Conservation (phyloP, 2,797 vertebrate genomes). For the Florisuga fusca region DNA sequence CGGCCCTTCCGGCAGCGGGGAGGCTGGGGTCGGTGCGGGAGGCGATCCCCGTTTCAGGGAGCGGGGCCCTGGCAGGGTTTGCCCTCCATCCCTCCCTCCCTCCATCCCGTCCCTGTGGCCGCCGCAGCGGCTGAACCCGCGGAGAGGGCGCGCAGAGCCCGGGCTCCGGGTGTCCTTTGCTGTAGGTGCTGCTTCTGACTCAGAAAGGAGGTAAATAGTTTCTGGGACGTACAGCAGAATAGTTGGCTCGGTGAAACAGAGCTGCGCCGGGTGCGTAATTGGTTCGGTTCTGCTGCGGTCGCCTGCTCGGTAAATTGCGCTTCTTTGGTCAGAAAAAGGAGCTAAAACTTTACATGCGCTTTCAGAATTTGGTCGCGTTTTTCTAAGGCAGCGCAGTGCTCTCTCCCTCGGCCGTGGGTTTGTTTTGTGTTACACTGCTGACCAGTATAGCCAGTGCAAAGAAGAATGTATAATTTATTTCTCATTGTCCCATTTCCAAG, state of each 20-base stretch:
- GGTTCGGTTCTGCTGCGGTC: not conserved
- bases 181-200: fast-evolving
- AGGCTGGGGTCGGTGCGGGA: not conserved
- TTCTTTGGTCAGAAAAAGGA: not conserved
- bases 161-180: not conserved
- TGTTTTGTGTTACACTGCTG: not conserved
- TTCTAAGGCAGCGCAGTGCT: not conserved
- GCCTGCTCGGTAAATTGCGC: not conserved
- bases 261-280: not conserved
- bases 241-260: not conserved
- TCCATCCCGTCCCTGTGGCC: not conserved
- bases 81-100: not conserved
- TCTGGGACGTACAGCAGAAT: fast-evolving
- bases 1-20: not conserved
- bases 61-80: not conserved
- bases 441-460: fast-evolving
- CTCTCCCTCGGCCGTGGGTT: too few relatives aligned
- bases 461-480: not conserved
- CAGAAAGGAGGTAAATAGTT: not conserved
- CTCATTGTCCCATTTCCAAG: not conserved
- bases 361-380: not conserved
- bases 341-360: not conserved
- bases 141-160: not conserved
- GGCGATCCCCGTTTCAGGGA: not conserved
- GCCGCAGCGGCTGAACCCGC: not conserved